Conservation (phyloP, 2,888 invertebrate genomes). For the Lottia scabra region DNA sequence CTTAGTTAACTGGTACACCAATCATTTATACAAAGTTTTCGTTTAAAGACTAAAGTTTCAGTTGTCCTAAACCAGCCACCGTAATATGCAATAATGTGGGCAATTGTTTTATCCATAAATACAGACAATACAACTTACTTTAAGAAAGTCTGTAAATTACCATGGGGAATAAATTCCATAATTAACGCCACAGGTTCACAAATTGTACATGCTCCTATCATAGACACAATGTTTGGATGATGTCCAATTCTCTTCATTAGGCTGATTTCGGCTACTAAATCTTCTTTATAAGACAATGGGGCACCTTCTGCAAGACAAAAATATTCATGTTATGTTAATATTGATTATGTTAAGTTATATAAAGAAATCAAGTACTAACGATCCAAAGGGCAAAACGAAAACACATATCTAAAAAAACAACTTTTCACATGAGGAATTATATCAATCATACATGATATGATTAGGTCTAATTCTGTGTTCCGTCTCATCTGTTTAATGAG, state of each 20-base stretch:
- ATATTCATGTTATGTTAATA: not conserved
- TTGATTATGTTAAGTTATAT: not conserved
- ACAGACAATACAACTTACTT: constrained; percentile 46
- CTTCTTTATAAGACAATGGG: constrained; percentile 71
- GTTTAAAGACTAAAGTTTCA: too few species aligned
- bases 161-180: constrained; percentile 83
- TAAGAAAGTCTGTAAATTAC: constrained; percentile 75
- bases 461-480: too few species aligned
- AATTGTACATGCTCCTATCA: constrained; percentile 81
- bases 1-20: too few species aligned
- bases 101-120: not conserved
- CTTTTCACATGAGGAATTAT: too few species aligned
- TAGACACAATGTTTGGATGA: constrained; percentile 81
- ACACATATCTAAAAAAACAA: too few species aligned
- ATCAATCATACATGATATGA: too few species aligned
- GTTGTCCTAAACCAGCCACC: too few species aligned
- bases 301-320: constrained; percentile 60
- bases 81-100: not conserved
- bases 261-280: constrained; percentile 82
- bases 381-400: too few species aligned
- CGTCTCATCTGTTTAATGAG: too few species aligned
- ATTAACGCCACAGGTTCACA: constrained; percentile 80
- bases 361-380: too few species aligned
- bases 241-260: constrained; percentile 82
- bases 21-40: too few species aligned